Conservation (phyloP, 2,113 vertebrate genomes). For the Aix galericulata region DNA sequence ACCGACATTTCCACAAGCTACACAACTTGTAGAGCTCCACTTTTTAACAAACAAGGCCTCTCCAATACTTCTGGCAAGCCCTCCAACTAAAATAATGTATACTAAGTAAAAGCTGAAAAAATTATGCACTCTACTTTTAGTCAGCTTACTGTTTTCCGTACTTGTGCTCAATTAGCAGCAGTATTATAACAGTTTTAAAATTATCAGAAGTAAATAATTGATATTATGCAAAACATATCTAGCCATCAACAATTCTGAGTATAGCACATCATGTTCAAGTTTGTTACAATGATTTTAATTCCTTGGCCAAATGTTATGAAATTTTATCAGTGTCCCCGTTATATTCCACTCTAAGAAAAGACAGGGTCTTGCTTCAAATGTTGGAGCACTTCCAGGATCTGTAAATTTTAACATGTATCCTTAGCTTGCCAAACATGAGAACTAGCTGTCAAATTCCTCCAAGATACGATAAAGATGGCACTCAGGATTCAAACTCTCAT, state of each 20-base stretch:
- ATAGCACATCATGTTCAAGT: neutral
- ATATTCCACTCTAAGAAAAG: slow-evolving; percentile 68
- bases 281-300: neutral
- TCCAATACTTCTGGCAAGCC: neutral
- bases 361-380: slow-evolving; percentile 31
- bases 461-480: slow-evolving; percentile 66
- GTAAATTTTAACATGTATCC: slow-evolving; percentile 69
- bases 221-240: neutral
- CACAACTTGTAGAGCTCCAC: slow-evolving; percentile 37
- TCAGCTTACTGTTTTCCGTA: neutral
- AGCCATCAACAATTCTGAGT: neutral
- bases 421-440: slow-evolving; percentile 56
- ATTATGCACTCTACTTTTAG: neutral
- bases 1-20: slow-evolving; percentile 38
- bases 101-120: neutral
- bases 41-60: slow-evolving; percentile 11
- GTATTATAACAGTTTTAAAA: neutral
- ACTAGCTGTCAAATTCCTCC: slow-evolving; percentile 71
- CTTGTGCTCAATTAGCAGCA: neutral
- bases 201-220: neutral
- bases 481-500: slow-evolving; percentile 47
- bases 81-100: neutral
- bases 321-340: slow-evolving; percentile 72
- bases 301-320: neutral
- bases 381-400: slow-evolving; percentile 73